phyloP scores from a whole-genome alignment of 2,113 vertebrate species.

The Forbesichthys papilliferus region DNA sequence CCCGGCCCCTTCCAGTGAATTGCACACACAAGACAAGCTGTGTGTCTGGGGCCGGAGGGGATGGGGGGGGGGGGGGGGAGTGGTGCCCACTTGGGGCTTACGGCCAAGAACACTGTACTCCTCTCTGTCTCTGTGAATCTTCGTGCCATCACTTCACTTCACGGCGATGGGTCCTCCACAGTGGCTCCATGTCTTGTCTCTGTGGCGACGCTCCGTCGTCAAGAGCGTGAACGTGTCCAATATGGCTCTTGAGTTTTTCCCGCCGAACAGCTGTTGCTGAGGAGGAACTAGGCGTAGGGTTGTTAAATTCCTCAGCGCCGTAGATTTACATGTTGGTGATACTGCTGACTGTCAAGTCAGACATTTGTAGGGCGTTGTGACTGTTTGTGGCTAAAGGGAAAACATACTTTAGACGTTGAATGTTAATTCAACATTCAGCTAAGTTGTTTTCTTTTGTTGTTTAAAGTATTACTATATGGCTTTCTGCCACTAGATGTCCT shows the following conservation, averaged over 20 bases:
- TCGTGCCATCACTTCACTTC: conserved; percentile 28
- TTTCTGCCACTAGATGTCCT: too few relatives aligned
- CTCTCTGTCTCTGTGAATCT: conserved; percentile 34
- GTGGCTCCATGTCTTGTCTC: conserved; percentile 48
- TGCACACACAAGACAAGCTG: conserved; percentile 58
- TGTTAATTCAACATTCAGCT: too few relatives aligned
- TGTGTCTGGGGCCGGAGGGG: conserved; percentile 52
- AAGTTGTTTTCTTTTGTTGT: too few relatives aligned
- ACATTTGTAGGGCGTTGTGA: conserved; percentile 65
- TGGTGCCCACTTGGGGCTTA: conserved; percentile 60
- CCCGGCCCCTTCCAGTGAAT: conserved; percentile 22
- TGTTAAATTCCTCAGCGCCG: conserved; percentile 43
- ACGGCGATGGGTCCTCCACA: conserved; percentile 51
- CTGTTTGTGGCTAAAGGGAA: conserved; percentile 38
- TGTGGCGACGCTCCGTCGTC: conserved; percentile 52
- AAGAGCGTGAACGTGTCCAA: conserved; percentile 52
- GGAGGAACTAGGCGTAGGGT: conserved; percentile 36
- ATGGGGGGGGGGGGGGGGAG: conserved; percentile 37
- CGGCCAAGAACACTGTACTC: conserved; percentile 44
- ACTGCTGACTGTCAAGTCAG: conserved; percentile 33
- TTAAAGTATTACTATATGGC: too few relatives aligned
- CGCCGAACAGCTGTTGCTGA: conserved; percentile 54
- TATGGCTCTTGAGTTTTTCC: conserved; percentile 31
- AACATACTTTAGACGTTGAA: not conserved
- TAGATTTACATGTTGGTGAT: conserved; percentile 59